phyloP scores from a whole-genome alignment of 2,113 vertebrate species.

The Addax nasomaculatus region DNA sequence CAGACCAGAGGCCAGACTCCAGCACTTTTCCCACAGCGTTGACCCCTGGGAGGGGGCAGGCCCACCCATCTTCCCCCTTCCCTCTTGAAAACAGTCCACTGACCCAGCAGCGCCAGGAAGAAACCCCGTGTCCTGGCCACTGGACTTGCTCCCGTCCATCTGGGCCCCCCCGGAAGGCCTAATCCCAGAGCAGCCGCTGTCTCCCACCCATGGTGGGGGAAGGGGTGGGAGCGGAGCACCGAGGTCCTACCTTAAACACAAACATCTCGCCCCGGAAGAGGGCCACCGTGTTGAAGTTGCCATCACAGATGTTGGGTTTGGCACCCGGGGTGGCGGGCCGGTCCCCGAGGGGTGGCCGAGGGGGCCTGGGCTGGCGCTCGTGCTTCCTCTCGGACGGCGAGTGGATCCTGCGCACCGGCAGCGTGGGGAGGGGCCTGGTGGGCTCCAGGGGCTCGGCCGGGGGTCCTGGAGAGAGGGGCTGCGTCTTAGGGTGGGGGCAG shows the following conservation, averaged over 20 bases:
- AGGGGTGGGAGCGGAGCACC: neutral
- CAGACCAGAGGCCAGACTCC: neutral
- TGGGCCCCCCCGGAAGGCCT: neutral
- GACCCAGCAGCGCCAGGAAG: neutral
- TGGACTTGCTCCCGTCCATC: neutral
- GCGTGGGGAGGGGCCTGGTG: constrained; percentile 93
- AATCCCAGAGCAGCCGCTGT: neutral
- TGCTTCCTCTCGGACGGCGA: constrained; percentile 92
- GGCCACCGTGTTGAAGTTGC: constrained; percentile 97
- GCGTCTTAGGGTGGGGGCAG: neutral
- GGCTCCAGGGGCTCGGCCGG: constrained; percentile 95
- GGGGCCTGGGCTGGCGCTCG: constrained; percentile 88
- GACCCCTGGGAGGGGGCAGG: neutral
- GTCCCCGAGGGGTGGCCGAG: constrained; percentile 88
- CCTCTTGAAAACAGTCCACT: neutral
- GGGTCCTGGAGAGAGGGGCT: constrained; percentile 84
- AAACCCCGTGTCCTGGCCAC: neutral
- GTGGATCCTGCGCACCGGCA: constrained; percentile 91
- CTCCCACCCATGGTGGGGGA: neutral
- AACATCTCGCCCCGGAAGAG: constrained; percentile 99
- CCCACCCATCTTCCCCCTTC: neutral
- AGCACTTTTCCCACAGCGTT: neutral
- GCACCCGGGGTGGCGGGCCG: constrained; percentile 88
- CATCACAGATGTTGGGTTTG: constrained; percentile 98
- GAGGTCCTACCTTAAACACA: constrained; percentile 93